phyloP scores from a whole-genome alignment of 2,888 invertebrate species.

The Lepetodrilus schrolli region DNA sequence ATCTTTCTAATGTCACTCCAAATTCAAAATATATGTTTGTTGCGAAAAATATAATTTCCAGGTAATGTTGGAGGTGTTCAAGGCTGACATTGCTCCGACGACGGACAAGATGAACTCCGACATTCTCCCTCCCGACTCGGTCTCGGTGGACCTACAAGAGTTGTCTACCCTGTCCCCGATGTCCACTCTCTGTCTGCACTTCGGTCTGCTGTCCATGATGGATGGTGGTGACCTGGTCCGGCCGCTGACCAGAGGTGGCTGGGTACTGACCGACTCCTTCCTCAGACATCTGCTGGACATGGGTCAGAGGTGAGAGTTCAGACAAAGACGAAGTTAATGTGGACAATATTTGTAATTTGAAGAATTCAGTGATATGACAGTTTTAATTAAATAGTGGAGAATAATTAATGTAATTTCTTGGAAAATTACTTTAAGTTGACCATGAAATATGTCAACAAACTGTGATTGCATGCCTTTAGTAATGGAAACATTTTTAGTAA shows the following conservation, averaged over 20 bases:
- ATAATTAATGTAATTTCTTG: too few species aligned
- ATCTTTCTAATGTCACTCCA: too few species aligned
- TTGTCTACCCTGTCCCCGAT: conserved; percentile 39
- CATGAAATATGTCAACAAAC: too few species aligned
- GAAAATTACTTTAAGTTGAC: too few species aligned
- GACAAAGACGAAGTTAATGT: too few species aligned
- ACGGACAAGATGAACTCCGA: neutral
- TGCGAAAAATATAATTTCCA: neutral
- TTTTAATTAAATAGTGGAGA: too few species aligned
- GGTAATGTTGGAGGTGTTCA: neutral
- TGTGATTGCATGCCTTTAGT: too few species aligned
- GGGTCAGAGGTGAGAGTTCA: neutral
- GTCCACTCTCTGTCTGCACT: conserved; percentile 50
- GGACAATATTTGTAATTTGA: too few species aligned
- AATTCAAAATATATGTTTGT: too few species aligned
- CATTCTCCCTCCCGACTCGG: conserved; percentile 16
- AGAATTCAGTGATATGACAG: too few species aligned
- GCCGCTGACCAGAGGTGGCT: neutral
- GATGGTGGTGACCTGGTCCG: conserved; percentile 41
- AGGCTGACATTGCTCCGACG: neutral
- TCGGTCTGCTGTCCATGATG: conserved; percentile 54
- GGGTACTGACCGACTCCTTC: conserved; percentile 26
- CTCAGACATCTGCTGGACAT: neutral
- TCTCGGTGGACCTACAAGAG: conserved; percentile 38
- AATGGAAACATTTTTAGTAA: too few species aligned